A percentile compares a stretch with the other conserved stretches of the same genome.
Evolutionary conservation across 2,888 invertebrate genomes (phyloP).

Genomic region (Mythimna lalbum): DNA sequence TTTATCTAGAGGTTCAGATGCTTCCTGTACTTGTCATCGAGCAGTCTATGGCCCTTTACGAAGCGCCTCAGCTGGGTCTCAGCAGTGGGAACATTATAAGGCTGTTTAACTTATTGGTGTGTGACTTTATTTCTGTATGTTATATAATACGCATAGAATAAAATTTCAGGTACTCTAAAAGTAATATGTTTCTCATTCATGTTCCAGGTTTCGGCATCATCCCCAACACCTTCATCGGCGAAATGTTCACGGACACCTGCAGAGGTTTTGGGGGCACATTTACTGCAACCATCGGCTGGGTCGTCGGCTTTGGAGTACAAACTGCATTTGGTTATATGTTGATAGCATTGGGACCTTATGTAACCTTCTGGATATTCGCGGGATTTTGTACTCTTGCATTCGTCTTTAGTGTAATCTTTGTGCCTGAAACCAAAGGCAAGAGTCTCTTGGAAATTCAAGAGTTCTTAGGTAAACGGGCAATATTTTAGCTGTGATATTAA

Average conservation of each 20-base stretch:
- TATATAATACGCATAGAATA: neutral
- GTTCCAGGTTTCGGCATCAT: constrained; percentile 71
- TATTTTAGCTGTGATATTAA: constrained; percentile 18
- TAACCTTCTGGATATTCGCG: constrained; percentile 68
- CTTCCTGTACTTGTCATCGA: no score
- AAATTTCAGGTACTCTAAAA: no score
- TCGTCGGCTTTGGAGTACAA: constrained; percentile 66
- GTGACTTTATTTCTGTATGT: neutral
- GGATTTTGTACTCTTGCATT: constrained; percentile 57
- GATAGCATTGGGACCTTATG: constrained; percentile 55
- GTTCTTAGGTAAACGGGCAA: constrained; percentile 62
- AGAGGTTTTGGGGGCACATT: constrained; percentile 68
- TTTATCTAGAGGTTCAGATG: no score
- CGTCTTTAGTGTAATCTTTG: constrained; percentile 63
- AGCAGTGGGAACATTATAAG: no score
- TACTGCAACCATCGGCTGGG: constrained; percentile 60
- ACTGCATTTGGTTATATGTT: constrained; percentile 66
- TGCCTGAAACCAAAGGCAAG: constrained; percentile 74
- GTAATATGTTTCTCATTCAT: no score
- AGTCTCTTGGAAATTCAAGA: constrained; percentile 68
- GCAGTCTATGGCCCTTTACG: no score
- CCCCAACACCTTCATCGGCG: constrained; percentile 69
- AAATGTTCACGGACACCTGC: constrained; percentile 72
- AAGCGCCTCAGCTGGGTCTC: no score
- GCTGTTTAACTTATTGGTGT: no score